Conservation (phyloP, 2,797 vertebrate species). For the Enteromius anoplus region DNA sequence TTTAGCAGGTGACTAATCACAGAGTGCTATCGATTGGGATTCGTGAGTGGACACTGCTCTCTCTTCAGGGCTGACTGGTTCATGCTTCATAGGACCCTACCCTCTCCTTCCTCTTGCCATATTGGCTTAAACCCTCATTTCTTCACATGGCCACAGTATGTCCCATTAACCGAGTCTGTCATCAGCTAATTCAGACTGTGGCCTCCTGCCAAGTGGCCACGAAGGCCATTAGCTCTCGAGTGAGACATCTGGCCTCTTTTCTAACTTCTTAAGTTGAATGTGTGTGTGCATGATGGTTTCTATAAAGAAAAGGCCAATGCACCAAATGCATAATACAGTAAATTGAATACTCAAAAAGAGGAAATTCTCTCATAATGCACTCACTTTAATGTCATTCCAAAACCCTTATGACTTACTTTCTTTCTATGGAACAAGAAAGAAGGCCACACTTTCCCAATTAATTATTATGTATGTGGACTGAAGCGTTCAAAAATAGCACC, state of each 20-base stretch:
- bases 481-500: not conserved
- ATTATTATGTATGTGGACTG: not conserved
- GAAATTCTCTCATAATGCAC: not conserved
- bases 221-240: slow-evolving; percentile 35
- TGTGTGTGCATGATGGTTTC: not conserved
- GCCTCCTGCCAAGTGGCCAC: slow-evolving; percentile 28
- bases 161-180: slow-evolving; percentile 31
- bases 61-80: slow-evolving; percentile 13
- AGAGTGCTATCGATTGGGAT: slow-evolving; percentile 9
- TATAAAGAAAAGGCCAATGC: not conserved
- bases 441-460: not conserved
- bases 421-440: not conserved
- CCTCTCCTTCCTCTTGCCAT: not conserved
- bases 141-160: slow-evolving; percentile 31
- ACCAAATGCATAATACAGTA: slow-evolving; percentile 6
- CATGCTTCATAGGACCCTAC: slow-evolving; percentile 8
- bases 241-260: slow-evolving; percentile 28
- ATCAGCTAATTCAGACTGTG: slow-evolving; percentile 32
- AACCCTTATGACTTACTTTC: not conserved
- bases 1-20: slow-evolving; percentile 39
- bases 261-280: not conserved
- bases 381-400: not conserved
- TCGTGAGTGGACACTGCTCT: slow-evolving; percentile 17
- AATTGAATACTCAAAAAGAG: not conserved
- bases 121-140: slow-evolving; percentile 24